These are phyloP conservation scores for Agonopterix arenella DNA, from an alignment of 2,888 invertebrate genomes.

Conservation along the genomic window DNA sequence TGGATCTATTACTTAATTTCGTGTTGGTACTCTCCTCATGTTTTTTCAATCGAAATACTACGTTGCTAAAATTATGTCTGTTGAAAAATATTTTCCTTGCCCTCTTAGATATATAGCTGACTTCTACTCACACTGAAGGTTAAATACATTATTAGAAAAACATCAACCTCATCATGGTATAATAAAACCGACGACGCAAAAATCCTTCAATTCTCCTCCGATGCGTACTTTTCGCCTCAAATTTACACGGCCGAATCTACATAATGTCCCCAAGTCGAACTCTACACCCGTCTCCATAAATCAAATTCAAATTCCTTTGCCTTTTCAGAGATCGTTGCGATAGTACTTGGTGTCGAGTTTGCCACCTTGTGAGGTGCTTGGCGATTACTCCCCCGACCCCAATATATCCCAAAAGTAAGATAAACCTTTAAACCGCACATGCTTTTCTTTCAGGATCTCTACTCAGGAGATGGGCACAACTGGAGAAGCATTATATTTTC, in stretches of 20 bases:
- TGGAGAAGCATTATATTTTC: constrained; percentile 93
- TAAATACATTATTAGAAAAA: too few species aligned
- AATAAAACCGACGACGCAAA: too few species aligned
- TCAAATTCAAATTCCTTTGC: constrained; percentile 27
- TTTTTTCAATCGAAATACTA: too few species aligned
- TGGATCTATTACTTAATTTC: too few species aligned
- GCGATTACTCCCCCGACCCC: constrained; percentile 4
- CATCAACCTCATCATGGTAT: too few species aligned
- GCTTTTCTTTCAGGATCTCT: constrained; percentile 80
- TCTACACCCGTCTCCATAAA: constrained; percentile 28
- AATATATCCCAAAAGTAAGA: neutral
- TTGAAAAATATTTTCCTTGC: too few species aligned
- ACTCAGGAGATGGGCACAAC: constrained; percentile 89
- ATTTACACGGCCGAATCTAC: constrained; percentile 6
- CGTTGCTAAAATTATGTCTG: too few species aligned
- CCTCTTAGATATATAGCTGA: too few species aligned
- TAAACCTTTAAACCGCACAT: neutral
- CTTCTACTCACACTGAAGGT: too few species aligned
- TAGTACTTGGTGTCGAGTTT: constrained; percentile 5
- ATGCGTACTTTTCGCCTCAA: neutral
- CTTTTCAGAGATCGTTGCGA: constrained; percentile 11
- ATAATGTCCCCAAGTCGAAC: constrained; percentile 18
- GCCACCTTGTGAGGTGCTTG: neutral
- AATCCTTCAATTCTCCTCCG: too few species aligned
- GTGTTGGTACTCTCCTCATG: too few species aligned